Base-by-base conservation (phyloP, 2,113 vertebrate genomes). In the Atractosteus spatula region DNA sequence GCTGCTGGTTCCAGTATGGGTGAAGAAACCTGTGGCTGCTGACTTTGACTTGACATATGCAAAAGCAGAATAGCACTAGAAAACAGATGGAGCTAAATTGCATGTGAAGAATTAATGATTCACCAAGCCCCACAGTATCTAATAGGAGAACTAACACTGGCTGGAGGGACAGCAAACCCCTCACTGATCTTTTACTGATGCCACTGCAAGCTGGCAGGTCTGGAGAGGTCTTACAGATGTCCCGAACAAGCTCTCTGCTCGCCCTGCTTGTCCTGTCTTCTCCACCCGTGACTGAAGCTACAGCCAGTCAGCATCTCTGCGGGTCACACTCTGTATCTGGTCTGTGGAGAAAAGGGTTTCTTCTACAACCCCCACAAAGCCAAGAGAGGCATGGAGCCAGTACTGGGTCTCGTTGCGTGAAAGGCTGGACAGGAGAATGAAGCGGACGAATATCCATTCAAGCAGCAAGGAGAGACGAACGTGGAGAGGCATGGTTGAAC, bases 311-410 rank as follows among this genome's bases (percentile, higher is more conserved):
- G 76, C 95, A 94, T 83, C 92, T 99, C 76, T 99, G 97, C 0
- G 97, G 97, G 3, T 95, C 95, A 8, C 94, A 99, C 85, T 88
- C 92, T 99, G 7, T 96, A 94, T 81, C 80, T 97, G 77, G 94
- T 97, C 66, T 99, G 97, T 4, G 94, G 95, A 45, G 93, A 95
- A 0, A 73, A 88, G 0, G 96, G 97, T 7, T 98, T 99, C 90
- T 97, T 96, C 91, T 97, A 96, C 76, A 91, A 85, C 43, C 95
- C 96, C 44, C 84, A 91, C 71, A 92, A 90, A 76, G 74, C 69
- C 62, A 93, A 93, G 62, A 78, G 94, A 66, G 93, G 93, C 0
- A 2, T 78, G 0, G 90, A 92, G 41, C 87, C 89, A 61, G 80
- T 89, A 2, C 84, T 92, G 0, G 91, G 80, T 78, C 76, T 79